A percentile compares a stretch with the other conserved stretches of the same genome.
Conservation (phyloP, 2,888 invertebrate genomes). For the Bimastos eiseni region DNA sequence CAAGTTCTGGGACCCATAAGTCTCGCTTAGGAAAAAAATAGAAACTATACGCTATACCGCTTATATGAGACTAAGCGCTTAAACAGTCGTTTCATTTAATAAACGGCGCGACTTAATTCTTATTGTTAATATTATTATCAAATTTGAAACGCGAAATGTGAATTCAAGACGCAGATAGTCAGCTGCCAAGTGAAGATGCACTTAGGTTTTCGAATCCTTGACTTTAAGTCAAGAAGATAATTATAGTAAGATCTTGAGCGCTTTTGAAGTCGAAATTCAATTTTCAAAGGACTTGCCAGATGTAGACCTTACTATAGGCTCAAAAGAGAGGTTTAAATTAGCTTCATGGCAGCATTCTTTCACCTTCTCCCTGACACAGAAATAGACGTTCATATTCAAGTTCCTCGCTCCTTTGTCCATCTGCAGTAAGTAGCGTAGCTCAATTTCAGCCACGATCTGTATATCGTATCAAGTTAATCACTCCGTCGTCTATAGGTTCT, state of each 20-base stretch:
- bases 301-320: background rate
- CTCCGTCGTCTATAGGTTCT: too few relatives aligned
- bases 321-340: background rate
- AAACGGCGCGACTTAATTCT: too few relatives aligned
- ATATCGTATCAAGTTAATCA: too few relatives aligned
- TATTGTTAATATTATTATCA: too few relatives aligned
- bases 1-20: background rate
- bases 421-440: background rate
- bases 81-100: background rate
- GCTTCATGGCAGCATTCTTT: background rate
- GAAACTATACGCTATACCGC: background rate
- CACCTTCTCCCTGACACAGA: background rate
- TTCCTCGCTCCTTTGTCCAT: background rate
- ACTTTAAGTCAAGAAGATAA: too few relatives aligned
- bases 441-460: background rate
- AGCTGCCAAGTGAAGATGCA: too few relatives aligned
- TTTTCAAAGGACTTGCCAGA: background rate
- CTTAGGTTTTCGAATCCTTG: too few relatives aligned
- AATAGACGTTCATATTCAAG: background rate
- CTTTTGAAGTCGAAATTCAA: background rate
- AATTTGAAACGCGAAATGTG: too few relatives aligned
- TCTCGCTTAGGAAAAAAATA: background rate
- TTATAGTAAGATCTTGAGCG: too few relatives aligned
- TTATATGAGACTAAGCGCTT: background rate
- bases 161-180: too few relatives aligned